Conservation (phyloP, 92 coral and sea anemone genomes). For the Galaxea fascicularis region DNA sequence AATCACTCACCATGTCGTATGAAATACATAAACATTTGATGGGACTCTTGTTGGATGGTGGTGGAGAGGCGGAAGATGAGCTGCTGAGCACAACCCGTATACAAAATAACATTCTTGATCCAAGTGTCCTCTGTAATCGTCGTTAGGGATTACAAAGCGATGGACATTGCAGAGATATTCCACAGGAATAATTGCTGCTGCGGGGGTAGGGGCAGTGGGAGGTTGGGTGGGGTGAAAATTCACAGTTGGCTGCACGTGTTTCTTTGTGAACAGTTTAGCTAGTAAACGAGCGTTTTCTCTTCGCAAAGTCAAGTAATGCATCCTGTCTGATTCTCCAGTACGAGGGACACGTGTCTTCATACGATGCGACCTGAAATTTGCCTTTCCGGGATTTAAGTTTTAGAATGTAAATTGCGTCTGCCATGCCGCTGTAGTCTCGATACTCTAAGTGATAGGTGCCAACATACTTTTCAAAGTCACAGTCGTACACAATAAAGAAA, state of each 20-base stretch:
- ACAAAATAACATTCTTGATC: too few relatives aligned
- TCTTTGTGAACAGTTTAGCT: neutral
- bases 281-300: conserved; percentile 40
- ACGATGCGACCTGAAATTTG: conserved; percentile 53
- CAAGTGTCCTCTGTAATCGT: too few relatives aligned
- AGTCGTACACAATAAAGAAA: conserved; percentile 60
- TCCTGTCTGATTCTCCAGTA: conserved; percentile 86
- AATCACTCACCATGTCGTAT: too few relatives aligned
- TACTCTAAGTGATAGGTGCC: conserved; percentile 47
- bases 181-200: neutral
- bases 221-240: neutral
- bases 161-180: neutral
- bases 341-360: conserved; percentile 75
- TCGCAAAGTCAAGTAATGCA: conserved; percentile 70
- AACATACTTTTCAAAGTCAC: conserved; percentile 39
- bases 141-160: too few relatives aligned
- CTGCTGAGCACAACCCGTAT: too few relatives aligned
- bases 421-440: conserved; percentile 14
- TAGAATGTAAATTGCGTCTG: conserved; percentile 6
- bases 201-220: neutral
- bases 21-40: too few relatives aligned
- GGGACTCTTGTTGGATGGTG: too few relatives aligned
- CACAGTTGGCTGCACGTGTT: neutral
- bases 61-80: too few relatives aligned
- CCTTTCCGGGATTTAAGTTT: conserved; percentile 24